Evolutionary conservation across 2,888 invertebrate species (phyloP).

Genomic region (Lapara coniferarum): DNA sequence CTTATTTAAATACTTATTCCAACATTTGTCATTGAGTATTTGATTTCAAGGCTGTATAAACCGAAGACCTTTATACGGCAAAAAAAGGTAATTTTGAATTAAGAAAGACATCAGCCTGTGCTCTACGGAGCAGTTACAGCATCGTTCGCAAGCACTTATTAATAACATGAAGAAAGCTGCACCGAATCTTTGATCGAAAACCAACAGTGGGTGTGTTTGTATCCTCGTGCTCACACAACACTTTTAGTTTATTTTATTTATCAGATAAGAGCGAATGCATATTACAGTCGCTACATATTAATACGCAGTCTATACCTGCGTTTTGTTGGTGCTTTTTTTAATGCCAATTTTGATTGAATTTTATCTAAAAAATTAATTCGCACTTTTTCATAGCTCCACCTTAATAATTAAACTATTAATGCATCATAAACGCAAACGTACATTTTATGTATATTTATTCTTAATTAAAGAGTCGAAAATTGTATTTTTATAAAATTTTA

Average conservation of each 20-base stretch:
- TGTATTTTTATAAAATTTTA: no score
- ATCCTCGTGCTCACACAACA: conserved; percentile 46
- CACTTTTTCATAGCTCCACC: neutral
- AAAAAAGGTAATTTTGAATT: neutral
- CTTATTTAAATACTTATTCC: no score
- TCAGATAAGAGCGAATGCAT: neutral
- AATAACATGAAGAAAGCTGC: conserved; percentile 79
- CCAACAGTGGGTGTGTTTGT: conserved; percentile 72
- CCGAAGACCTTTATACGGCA: neutral
- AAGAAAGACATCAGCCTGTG: conserved; percentile 57
- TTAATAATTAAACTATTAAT: neutral
- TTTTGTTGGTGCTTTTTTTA: neutral
- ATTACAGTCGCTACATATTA: no score
- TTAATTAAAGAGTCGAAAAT: no score
- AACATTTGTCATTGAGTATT: neutral
- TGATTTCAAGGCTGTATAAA: neutral
- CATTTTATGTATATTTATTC: no score
- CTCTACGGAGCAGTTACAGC: conserved; percentile 58
- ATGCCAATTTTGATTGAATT: no score
- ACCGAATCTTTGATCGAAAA: conserved; percentile 76
- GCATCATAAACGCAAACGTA: neutral
- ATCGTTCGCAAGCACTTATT: conserved; percentile 77
- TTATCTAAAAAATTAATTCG: neutral
- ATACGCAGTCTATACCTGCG: neutral
- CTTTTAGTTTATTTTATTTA: conserved; percentile 25